Base-by-base conservation (phyloP, 2,797 vertebrate species). In the Tapera naevia region DNA sequence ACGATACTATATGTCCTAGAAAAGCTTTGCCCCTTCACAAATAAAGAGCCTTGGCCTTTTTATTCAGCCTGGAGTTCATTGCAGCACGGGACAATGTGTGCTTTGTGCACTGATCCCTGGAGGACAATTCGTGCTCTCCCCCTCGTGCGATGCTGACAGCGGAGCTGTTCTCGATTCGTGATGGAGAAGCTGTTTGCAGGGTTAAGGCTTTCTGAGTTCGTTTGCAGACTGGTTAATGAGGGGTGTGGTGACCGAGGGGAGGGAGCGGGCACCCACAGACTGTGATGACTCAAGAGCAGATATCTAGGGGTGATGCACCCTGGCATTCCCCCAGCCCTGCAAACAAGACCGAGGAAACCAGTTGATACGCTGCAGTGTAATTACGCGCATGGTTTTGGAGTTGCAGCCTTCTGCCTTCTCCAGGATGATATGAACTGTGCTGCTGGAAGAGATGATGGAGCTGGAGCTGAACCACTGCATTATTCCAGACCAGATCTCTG, bases 51-150 rank as follows among this genome's bases (percentile, higher is more conserved):
- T 73, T 61, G 71, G 65, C 70, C 24, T 88, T 45, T 56, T 18
- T 56, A 9, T 30, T 9, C 4, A 27, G 14, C 64, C 70, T 11
- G 73, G 73, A 93, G 78, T 82, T 80, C 82, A 90, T 74, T 72
- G 88, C 60, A 12, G 45, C 1, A 2, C 1, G 8, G 88, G 80
- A 96, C 94, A 95, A 91, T 92, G 89, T 50, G 89, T 76, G 54
- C 96, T 95, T 94, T 95, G 96, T 93, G 92, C 21, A 8, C 3
- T 23, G 2, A 33, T 91, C 67, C 67, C 56, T 10, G 39, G 61
- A 45, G 85, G 51, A 70, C 0, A 6, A n/a, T 62, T 88, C 41
- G 65, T 92, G 6, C 61, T 81, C 76, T 51, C 51, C 51, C 75
- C 24, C 18, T 37, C 5, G 4, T 28, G 19, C 37, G 6, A 23